A percentile compares a stretch with the other conserved stretches of the same genome.
These are phyloP conservation scores for Podabrus alpinus DNA, from an alignment of 2,888 invertebrate genomes.

Conservation along the genomic window DNA sequence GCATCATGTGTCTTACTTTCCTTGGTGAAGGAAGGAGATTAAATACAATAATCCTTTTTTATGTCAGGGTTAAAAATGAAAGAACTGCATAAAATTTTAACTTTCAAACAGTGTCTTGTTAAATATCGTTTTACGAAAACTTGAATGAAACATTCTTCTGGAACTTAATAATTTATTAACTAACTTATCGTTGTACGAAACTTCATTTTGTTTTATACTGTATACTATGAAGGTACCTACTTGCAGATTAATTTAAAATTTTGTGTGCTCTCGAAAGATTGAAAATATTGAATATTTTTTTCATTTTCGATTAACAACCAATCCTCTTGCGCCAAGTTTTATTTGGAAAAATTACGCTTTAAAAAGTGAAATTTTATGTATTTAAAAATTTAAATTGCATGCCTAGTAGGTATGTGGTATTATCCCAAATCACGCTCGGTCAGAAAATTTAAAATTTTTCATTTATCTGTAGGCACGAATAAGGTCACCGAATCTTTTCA, in stretches of 20 bases:
- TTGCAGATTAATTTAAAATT: not conserved
- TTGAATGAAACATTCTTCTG: not conserved
- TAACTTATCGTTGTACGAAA: not conserved
- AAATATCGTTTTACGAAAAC: not conserved
- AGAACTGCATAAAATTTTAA: not conserved
- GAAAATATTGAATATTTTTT: not conserved
- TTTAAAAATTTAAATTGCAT: not conserved
- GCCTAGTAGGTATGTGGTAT: too few species aligned
- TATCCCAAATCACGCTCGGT: not conserved
- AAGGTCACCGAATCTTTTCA: constrained; percentile 26
- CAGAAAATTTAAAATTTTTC: constrained; percentile 25
- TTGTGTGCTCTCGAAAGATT: not conserved
- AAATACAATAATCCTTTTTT: not conserved
- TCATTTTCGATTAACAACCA: not conserved
- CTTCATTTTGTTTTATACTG: not conserved
- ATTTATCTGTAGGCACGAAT: constrained; percentile 21
- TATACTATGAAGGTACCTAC: not conserved
- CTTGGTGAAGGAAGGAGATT: not conserved
- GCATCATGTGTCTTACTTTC: not conserved
- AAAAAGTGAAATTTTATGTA: not conserved
- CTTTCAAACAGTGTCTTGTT: not conserved
- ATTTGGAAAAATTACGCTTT: too few species aligned
- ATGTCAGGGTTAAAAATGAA: not conserved
- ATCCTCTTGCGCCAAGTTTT: not conserved
- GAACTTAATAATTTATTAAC: not conserved